Conservation (phyloP, 2,113 vertebrate species). For the Oryzias curvinotus region DNA sequence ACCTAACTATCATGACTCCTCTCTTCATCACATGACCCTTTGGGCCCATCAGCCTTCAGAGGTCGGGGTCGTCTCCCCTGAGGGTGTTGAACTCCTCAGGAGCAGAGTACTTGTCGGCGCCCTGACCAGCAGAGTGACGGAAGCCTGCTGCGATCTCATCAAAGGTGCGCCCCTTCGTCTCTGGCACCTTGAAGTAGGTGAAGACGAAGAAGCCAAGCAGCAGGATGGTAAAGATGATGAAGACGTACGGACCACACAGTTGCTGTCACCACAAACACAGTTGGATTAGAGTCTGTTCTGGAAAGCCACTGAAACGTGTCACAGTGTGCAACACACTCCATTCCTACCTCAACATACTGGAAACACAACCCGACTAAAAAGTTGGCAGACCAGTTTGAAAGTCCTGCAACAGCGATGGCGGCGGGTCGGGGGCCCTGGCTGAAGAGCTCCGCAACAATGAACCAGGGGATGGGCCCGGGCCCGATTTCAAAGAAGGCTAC, state of each 20-base stretch:
- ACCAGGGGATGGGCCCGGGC: constrained; percentile 94
- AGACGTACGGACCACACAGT: constrained; percentile 90
- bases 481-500: constrained; percentile 94
- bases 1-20: too few relatives aligned
- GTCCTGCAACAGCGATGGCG: constrained; percentile 86
- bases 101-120: constrained; percentile 80
- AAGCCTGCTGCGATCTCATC: constrained; percentile 91
- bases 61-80: constrained; percentile 81
- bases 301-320: too few relatives aligned
- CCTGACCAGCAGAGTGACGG: constrained; percentile 74
- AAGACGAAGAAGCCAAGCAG: constrained; percentile 91
- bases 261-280: constrained; percentile 68
- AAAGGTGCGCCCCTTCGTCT: constrained; percentile 91
- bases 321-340: too few relatives aligned
- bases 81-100: constrained; percentile 87
- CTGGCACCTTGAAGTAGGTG: constrained; percentile 95
- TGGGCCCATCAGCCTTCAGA: constrained; percentile 25
- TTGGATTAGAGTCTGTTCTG: neutral
- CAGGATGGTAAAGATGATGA: constrained; percentile 91
- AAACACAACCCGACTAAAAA: constrained; percentile 93
- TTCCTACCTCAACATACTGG: constrained; percentile 86
- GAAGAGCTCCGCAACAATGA: constrained; percentile 91
- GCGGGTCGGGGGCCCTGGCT: constrained; percentile 91
- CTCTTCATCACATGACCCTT: neutral
- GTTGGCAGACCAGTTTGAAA: constrained; percentile 93